Base-by-base conservation (phyloP, 2,113 vertebrate species). In the Hemiscyllium ocellatum region DNA sequence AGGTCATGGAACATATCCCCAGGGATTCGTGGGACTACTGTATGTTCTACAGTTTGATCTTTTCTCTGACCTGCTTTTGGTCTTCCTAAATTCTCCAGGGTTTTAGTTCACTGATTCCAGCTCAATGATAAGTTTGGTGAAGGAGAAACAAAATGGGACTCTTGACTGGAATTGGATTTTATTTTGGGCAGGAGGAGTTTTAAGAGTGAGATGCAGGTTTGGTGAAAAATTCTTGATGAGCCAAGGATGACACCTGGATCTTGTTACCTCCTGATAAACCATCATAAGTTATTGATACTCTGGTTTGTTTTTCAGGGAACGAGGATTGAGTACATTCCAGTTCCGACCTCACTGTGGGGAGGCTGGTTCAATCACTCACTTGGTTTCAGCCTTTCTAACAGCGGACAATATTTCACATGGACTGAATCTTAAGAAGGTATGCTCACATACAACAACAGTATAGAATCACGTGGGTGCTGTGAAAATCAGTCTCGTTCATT, bases 321-420 rank as follows among this genome's bases (percentile, higher is more conserved):
- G 98, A 96, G 98, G 99, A 29, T 97, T 99, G 96, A 99, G 98
- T 97, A 99, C 99, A 0, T 99, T 99, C 96, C 97, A 98, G 96
- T 99, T 99, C 96, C 98, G 99, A 56, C 99, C 99, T 68, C 99
- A 99, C 97, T 99, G 99, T 94, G 99, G 99, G 5, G 99, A 99
- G 97, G 99, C 99, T 0, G 99, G 99, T 47, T 99, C 99, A 96
- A 99, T 99, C 97, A 99, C 99, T 15, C 99, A 99, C 96, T 97
- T 99, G 96, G 99, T 99, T n/a, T 98, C 99, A 0, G 98, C 99
- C 96, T 99, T 99, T 97, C 97, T 99, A 52, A 99, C 98, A 2
- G 98, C 99, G 0, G 99, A 99, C 97, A 99, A 99, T 97, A 99
- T 99, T 97, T 99, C 99, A 65, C 99, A 99, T 0, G 99, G 99